Evolutionary conservation across 2,797 vertebrate genomes (phyloP), one percentile per base, ranked within the genome.

Genomic region (Anas flavirostris): DNA sequence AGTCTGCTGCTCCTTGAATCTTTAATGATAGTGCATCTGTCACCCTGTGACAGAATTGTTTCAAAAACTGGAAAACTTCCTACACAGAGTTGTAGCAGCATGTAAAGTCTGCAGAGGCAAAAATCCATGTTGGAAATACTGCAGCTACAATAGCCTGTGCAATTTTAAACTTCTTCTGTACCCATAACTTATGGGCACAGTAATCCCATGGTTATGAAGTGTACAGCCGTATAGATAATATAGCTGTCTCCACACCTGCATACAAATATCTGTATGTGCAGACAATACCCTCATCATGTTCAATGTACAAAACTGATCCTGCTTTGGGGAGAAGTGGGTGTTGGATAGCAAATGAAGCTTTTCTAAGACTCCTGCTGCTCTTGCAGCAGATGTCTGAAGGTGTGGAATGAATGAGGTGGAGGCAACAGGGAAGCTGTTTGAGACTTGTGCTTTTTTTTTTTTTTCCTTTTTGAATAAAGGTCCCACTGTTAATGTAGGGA

Each of bases 41-140:
- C 80, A 82, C 73, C 46, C 74, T 69, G 58, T 90, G 50, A 79
- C 66, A 83, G 84, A 91, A 92, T 41, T 82, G 64, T 90, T 88
- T 86, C 81, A 72, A 81, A 91, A 91, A 78, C 33, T 43, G 17
- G 31, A 62, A 75, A 37, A 86, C 21, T 43, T 70, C 37, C 14
- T 72, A 26, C 18, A 11, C 79, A 62, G 48, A 81, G 25, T 43
- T 67, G 22, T 59, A 59, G 46, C 0, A 0, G 33, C 59, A 9
- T 59, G 41, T 55, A 39, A 93, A 73, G 52, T 66, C n/a, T 52
- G 33, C 46, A 69, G 70, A 82, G 63, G 74, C 52, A 90, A 81
- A 84, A 84, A 39, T 76, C 41, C 41, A 48, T 76, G 46, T 53
- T 83, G 67, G n/a, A 84, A 88, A 68, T 82, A 44, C 0, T 85